Percentiles rank a stretch among this genome's conserved stretches.
Conservation (phyloP, 2,888 invertebrate species). For the Helleia helle region DNA sequence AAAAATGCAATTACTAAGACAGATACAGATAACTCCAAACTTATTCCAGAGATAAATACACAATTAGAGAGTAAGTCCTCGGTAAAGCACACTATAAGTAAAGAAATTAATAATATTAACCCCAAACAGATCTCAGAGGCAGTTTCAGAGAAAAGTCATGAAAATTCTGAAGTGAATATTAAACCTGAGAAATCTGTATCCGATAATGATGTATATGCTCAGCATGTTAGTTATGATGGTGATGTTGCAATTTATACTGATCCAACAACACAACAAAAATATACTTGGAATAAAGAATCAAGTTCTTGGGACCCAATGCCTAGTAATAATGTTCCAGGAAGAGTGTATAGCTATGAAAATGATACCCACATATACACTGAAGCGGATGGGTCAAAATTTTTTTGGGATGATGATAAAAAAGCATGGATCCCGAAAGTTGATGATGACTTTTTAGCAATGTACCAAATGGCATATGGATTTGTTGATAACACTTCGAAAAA, state of each 20-base stretch:
- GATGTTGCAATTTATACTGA: constrained; percentile 84
- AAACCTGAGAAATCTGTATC: background rate
- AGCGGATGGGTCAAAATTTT: constrained; percentile 89
- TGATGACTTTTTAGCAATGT: constrained; percentile 95
- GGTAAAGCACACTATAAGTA: no score
- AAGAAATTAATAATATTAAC: no score
- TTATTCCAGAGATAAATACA: background rate
- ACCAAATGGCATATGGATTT: constrained; percentile 96
- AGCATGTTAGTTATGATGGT: constrained; percentile 80
- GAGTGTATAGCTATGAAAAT: constrained; percentile 81
- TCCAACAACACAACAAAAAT: constrained; percentile 78
- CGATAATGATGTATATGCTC: constrained; percentile 47
- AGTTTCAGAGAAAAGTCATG: background rate
- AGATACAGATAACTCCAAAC: background rate
- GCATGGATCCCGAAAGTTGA: constrained; percentile 99
- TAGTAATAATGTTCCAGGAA: constrained; percentile 37
- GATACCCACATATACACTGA: constrained; percentile 88
- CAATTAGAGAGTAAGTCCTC: background rate
- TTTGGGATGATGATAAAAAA: constrained; percentile 92
- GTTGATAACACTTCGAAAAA: constrained; percentile 71
- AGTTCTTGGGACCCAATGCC: constrained; percentile 58
- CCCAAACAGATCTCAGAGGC: background rate
- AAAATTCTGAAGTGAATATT: background rate
- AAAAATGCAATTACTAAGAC: no score
- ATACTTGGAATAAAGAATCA: constrained; percentile 74